Evolutionary conservation across 2,797 vertebrate genomes (phyloP).

Genomic region (Trichosurus vulpecula): DNA sequence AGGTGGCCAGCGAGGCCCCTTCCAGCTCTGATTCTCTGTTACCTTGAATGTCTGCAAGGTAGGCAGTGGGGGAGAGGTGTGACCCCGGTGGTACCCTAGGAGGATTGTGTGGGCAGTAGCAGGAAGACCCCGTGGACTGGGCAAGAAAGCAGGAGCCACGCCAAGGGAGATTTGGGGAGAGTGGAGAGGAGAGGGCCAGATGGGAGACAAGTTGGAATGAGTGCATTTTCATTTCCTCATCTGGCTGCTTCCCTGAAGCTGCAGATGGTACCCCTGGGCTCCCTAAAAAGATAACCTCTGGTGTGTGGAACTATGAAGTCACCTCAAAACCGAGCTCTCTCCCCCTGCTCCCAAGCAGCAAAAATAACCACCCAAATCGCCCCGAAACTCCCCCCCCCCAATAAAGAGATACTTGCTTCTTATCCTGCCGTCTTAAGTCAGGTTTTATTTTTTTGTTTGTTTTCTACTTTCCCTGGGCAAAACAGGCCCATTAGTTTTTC

Average conservation of each 20-base stretch:
- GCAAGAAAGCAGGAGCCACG: neutral
- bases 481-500: constrained; percentile 68
- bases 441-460: constrained; percentile 63
- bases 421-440: neutral
- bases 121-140: neutral
- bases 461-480: constrained; percentile 63
- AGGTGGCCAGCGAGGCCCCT: no score
- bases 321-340: fast-evolving
- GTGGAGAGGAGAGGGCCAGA: neutral
- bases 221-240: neutral
- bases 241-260: neutral
- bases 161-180: neutral
- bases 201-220: neutral
- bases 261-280: neutral
- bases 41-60: no score
- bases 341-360: neutral
- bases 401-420: neutral
- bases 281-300: neutral
- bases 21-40: no score
- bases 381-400: neutral
- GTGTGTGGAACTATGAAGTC: neutral
- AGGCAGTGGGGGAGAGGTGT: neutral
- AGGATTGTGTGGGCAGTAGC: neutral
- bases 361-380: fast-evolving
- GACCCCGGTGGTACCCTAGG: no score